Conservation (phyloP, 2,888 invertebrate genomes). For the Myopa testacea region DNA sequence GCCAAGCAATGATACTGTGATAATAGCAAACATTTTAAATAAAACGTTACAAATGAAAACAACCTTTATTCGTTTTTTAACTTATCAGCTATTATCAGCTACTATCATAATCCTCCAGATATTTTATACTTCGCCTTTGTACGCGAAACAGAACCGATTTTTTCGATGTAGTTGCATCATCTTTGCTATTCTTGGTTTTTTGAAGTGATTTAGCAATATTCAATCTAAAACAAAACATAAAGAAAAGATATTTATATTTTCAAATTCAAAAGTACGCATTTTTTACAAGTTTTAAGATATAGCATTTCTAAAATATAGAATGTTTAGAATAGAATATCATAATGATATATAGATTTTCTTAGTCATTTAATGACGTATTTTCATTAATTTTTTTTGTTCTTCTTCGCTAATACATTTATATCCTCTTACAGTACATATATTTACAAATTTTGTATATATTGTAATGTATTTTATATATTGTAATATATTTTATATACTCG, state of each 20-base stretch:
- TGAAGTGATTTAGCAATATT: background rate
- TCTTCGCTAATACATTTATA: no score
- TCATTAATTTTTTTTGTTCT: no score
- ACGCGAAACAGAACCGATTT: slow-evolving; percentile 3
- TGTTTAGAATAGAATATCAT: background rate
- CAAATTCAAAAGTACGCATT: background rate
- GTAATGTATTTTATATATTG: no score
- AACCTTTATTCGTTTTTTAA: background rate
- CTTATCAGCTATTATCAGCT: no score
- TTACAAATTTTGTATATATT: no score
- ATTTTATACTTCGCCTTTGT: background rate
- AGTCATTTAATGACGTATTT: no score
- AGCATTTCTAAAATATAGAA: background rate
- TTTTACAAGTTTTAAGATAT: background rate
- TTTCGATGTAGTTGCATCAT: background rate
- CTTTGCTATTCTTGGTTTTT: background rate
- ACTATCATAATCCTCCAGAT: background rate
- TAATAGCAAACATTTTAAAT: no score
- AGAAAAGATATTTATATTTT: background rate
- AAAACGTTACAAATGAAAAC: background rate
- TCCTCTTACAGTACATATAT: no score
- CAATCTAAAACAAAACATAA: background rate
- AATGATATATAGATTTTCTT: no score
- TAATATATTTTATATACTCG: no score
- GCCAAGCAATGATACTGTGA: no score